Evolutionary conservation across 2,888 invertebrate genomes (phyloP), one percentile per base, ranked within the genome.

Genomic region (Drosophila basisetae): DNA sequence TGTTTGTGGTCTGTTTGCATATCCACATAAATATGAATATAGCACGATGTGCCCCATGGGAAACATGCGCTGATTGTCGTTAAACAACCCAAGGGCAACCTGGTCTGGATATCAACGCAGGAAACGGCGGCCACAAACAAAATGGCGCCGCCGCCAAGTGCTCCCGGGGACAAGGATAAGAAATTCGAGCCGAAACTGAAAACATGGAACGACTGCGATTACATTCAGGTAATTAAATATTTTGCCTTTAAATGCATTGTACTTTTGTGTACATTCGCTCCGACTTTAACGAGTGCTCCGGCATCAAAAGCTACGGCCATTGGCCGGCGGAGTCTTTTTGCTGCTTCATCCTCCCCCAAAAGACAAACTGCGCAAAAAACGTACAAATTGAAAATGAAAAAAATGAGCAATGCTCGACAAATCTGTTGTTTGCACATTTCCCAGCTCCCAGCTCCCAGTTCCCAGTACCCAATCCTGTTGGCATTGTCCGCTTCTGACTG

Each of bases 21-120:
- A 0, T 10, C 22, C 22, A 11, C 2, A 18, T 54, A 16, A 25
- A 30, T 47, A 22, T 16, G 39, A 10, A 37, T 39, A 60, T 80
- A 97, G 94, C 96, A 97, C 93, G 96, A 96, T 92, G 96, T 97
- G 88, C 97, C 97, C 73, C 95, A 95, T 91, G 97, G 97, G 87
- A 97, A 97, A 94, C 97, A 97, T 93, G 97, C 98, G 33, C 94
- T 98, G 89, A 97, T 98, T 92, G 96, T 96, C 75, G 97, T 98
- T 56, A 95, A 96, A 88, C 97, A 97, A 93, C 96, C 96, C 50
- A 96, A 97, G 92, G 97, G 97, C 54, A 97, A 97, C 93, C 94
- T 98, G 90, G 95, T 97, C 80, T 96, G 97, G 89, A 97, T 97
- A 88, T 95, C 97, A 87, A 96, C 97, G 89, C 96, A 96, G 93